Base-by-base conservation (phyloP, 1,140 invertebrate species). In the Amphibalanus amphitrite region DNA sequence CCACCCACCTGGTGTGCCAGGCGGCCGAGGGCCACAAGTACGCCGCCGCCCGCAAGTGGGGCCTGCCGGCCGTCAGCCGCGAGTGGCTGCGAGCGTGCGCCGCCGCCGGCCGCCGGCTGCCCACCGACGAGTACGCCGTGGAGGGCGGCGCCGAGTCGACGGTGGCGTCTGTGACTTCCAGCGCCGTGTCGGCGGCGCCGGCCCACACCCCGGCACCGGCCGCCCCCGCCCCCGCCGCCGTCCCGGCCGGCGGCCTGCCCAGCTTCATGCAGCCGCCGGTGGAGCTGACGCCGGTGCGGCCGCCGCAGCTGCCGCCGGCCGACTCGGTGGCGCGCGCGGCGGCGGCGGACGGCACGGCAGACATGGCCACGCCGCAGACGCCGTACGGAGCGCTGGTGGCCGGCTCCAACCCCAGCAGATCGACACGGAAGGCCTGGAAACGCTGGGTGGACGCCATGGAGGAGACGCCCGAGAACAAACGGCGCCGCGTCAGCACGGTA, bases 11-110 rank as follows among this genome's bases (percentile, higher is more conserved):
- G 0, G 80, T 95, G 29, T 91, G 90, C 72, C 86, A 87, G 15
- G 80, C 80, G 0, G 80, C 90, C 0, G 82, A 82, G 72, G 91
- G 92, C 0, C 86, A 87, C 69, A 96, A 96, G 78, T 95, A 92
- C 79, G 79, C 80, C 47, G 92, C 90, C 15, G 90, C 92, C 0
- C 79, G 90, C 0, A 91, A 90, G 77, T 96, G 92, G 93, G 84
- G 84, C 26, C 77, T 92, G 70, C 81, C 90, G 85, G 89, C 88
- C 29, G 86, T 95, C 0, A 86, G 78, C 0, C 85, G 86, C 29
- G 79, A 86, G 25, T 96, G 93, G 93, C 77, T 96, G 30, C 78
- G 89, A 59, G 81, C 83, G 29, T 93, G 91, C 80, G 86, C 86
- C 13, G 76, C 78, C 15, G 76, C 80, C 10, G 84, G 84, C 0